Evolutionary conservation across 2,113 vertebrate species (phyloP).

Genomic region (Chiloscyllium plagiosum): DNA sequence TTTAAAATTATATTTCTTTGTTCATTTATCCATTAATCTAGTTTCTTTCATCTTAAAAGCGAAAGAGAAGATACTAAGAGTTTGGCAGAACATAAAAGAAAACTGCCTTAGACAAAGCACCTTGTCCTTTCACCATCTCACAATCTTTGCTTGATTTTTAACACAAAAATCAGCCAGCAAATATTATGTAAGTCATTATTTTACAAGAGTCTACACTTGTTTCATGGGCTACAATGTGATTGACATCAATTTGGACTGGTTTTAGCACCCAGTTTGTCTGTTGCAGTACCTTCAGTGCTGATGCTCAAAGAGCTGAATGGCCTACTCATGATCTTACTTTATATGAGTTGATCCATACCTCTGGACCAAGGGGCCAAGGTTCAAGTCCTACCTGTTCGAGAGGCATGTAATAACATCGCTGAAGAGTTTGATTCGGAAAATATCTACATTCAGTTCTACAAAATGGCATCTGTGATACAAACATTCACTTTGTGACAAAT

Average conservation of each 20-base stretch:
- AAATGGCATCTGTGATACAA: background rate
- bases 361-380: too few relatives aligned
- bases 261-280: background rate
- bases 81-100: slow-evolving; percentile 28
- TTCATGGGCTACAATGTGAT: background rate
- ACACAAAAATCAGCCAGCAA: background rate
- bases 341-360: too few relatives aligned
- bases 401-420: too few relatives aligned
- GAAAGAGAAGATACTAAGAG: background rate
- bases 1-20: slow-evolving; percentile 19
- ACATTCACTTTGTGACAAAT: background rate
- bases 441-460: background rate
- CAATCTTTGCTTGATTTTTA: background rate
- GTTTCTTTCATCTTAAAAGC: slow-evolving; percentile 25
- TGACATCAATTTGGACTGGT: background rate
- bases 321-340: too few relatives aligned
- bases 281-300: background rate
- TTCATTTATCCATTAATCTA: background rate
- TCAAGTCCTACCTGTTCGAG: too few relatives aligned
- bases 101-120: background rate
- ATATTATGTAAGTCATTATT: background rate
- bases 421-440: too few relatives aligned
- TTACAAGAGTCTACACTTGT: background rate
- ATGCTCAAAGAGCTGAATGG: too few relatives aligned
- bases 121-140: background rate